phyloP scores from a whole-genome alignment of 1,140 invertebrate species.

The Adoxophyes honmai region DNA sequence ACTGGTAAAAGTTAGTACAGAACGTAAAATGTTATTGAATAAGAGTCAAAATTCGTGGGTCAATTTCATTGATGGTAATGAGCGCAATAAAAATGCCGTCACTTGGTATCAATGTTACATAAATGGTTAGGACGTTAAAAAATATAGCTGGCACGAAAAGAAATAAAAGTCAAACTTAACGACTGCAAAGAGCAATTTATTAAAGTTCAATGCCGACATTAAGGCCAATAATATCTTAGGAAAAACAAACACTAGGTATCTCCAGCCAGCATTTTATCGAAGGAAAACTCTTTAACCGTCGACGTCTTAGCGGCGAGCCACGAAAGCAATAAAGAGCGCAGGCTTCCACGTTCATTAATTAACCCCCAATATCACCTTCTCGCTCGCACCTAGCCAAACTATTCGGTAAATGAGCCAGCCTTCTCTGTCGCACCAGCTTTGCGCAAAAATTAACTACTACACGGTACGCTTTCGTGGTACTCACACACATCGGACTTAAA shows the following conservation, averaged over 20 bases:
- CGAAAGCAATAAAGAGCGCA: conserved; percentile 78
- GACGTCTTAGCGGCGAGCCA: conserved; percentile 75
- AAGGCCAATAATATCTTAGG: conserved; percentile 17
- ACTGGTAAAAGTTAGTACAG: too few relatives aligned
- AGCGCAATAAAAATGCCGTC: too few relatives aligned
- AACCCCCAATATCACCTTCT: conserved; percentile 62
- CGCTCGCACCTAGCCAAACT: conserved; percentile 54
- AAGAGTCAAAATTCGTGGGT: too few relatives aligned
- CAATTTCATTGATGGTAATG: too few relatives aligned
- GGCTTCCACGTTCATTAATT: conserved; percentile 79
- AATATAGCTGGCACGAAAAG: background rate
- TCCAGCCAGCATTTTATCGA: conserved; percentile 58
- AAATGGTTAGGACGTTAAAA: too few relatives aligned
- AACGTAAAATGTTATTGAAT: too few relatives aligned
- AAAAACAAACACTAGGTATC: conserved; percentile 58
- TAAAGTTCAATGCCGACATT: background rate
- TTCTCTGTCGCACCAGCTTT: conserved; percentile 73
- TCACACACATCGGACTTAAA: conserved; percentile 57
- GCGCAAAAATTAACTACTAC: conserved; percentile 78
- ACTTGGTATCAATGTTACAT: too few relatives aligned
- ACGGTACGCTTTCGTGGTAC: conserved; percentile 62
- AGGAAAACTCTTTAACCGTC: conserved; percentile 72
- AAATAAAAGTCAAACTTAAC: background rate
- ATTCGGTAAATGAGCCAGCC: conserved; percentile 70
- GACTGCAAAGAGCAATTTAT: background rate